Base-by-base conservation (phyloP, 2,888 invertebrate genomes). In the Augiades crinisus region DNA sequence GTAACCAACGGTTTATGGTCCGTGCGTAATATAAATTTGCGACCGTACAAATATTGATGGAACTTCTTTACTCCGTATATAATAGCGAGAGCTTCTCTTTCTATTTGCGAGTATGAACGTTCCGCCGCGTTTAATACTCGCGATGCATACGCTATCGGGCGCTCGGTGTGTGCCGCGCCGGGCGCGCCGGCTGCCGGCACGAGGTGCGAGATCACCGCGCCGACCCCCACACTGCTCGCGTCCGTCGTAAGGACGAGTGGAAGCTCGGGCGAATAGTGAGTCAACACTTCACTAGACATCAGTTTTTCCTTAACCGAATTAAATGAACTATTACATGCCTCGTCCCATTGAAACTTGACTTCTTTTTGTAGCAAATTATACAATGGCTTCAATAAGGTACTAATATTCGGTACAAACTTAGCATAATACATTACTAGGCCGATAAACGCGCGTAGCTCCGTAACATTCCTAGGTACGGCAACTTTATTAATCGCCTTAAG, bases 341-440 rank as follows among this genome's bases (percentile, higher is more conserved):
- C 16, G 14, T 17, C 3, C 41, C 41, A 43, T 1, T 43, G 3
- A 19, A 30, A 43, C 6, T 10, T 43, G 3, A 46, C 47, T 14
- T 43, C 36, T 47, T 47, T 52, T 21, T 38, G 40, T 4, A 60
- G 21, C 5, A 60, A 17, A 2, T 19, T 19, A 13, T 60, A 60
- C 3, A 58, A 6, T 1, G 56, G 58, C 2, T 49, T 13, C 3
- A 60, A 30, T 0, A 55, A 22, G 0, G 53, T 54, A 38, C 55
- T 59, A 5, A 56, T 44, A 12, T 63, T 58, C 16, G 12, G 17
- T 1, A 63, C 14, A 19, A 61, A 63, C 10, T 57, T 63, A 0
- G 44, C 55, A 41, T 61, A 64, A 12, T 60, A 64, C 60, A 62
- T 63, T 0, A 54, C 36, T 16, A 59, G 12, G 0, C 62, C 62